Base-by-base conservation (phyloP, 35 echinoderm and acorn worm genomes). In the Anneissia japonica region DNA sequence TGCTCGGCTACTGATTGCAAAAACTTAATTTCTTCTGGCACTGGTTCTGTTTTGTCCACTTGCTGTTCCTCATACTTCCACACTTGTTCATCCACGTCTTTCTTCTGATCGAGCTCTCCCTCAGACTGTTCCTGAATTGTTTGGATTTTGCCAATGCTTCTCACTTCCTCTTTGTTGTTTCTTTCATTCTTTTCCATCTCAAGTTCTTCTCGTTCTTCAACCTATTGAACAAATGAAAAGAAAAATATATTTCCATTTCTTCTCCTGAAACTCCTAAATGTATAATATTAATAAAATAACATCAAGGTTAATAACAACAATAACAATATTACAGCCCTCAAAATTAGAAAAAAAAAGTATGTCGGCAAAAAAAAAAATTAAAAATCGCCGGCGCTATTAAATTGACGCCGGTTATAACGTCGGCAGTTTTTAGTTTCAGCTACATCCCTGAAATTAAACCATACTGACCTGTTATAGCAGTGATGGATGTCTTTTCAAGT, bases 61-160 rank as follows among this genome's bases (percentile, higher is more conserved):
- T 90, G 83, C 37, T 97, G 82, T n/a, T 97, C 93, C 39, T 96
- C 93, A 34, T 96, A 96, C 77, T 89, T 92, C 93, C 93, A 96
- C 26, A 96, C 90, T 4, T 86, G 39, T 77, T 73, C 82, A 34
- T 76, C 36, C 26, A 23, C 34, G 16, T 84, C 41, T 12, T 64
- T 10, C n/a, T n/a, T n/a, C 35, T 84, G 26, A 0, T 84, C 39
- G 7, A 41, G 0, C 0, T 7, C 30, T 82, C 73, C 37, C 43
- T 64, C 19, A 64, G 51, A 64, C 34, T 34, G 34, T 36, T 77
- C 21, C 26, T 38, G 55, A 34, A n/a, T n/a, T n/a, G n/a, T 85
- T 64, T 85, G 29, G n/a, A n/a, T n/a, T 84, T 4, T 84, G 0
- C 16, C 81, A 21, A 74, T 43, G 19, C 36, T 40, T 34, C 72